Base-by-base conservation (phyloP, 2,888 invertebrate genomes). In the Dorcus parallelipipedus region DNA sequence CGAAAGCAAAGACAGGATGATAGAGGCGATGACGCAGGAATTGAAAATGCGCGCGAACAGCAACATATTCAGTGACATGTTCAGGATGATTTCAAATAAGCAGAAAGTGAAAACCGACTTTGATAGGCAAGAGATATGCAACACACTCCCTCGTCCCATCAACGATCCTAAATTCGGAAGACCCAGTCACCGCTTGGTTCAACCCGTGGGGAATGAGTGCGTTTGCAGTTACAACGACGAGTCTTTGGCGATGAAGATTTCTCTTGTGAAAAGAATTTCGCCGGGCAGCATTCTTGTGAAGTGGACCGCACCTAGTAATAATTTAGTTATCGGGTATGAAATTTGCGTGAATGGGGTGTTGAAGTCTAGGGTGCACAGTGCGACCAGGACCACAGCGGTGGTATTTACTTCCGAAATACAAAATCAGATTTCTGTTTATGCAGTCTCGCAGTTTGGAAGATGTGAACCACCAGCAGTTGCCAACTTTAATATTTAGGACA, bases 1-100 rank as follows among this genome's bases (percentile, higher is more conserved):
- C 56, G 70, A 67, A 51, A 69, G 71, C 3, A 77, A 76, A 57
- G 77, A 76, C 63, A 66, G 64, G 33, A 69, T 76, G 69, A 76
- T 76, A 51, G 68, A 71, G 7, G 70, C 69, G 0, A 72, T 76
- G 70, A 72, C 73, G 9, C 65, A 71, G 3, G 74, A 76, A 55
- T 61, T 77, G 38, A 66, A 68, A 48, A 47, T 64, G 48, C 66
- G 73, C 4, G 68, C 70, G 3, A 65, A 69, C 38, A 56, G 56
- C 17, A 56, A 52, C 20, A 40, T 56, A 8, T 56, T 56, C 41
- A 14, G 52, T 3, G 52, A 62, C 3, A 56, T 67, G 59, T 39
- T 67, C 3, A 42, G 54, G n/a, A 52, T 57, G 17, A 52, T 64
- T 23, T 52, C 60, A 38, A 43, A 10, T 17, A 23, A 48, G 10